Conservation (phyloP, 2,888 invertebrate species). For the Hanleya hanleyi region DNA sequence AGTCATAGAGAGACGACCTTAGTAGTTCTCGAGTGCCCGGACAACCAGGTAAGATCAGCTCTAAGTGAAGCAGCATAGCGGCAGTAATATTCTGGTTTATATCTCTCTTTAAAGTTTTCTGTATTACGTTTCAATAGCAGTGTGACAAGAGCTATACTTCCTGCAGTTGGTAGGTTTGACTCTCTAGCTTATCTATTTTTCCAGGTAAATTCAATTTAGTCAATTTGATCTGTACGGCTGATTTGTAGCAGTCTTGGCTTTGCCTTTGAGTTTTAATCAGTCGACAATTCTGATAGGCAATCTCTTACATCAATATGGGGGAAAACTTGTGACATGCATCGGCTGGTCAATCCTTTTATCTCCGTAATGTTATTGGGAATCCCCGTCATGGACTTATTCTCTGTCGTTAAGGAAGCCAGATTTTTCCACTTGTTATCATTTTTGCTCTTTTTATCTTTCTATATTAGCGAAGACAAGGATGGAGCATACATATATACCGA, state of each 20-base stretch:
- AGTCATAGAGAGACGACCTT: too few species aligned
- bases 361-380: neutral
- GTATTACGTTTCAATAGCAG: too few species aligned
- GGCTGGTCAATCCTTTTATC: neutral
- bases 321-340: neutral
- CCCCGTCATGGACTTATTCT: neutral
- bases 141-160: too few species aligned
- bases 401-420: neutral
- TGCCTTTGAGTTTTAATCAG: slow-evolving; percentile 2
- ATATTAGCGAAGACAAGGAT: too few species aligned
- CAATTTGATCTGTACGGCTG: neutral
- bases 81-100: neutral
- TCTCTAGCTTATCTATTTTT: neutral
- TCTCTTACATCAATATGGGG: neutral
- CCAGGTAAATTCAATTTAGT: slow-evolving; percentile 5
- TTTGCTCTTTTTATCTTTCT: too few species aligned
- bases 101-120: too few species aligned
- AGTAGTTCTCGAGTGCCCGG: neutral
- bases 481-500: slow-evolving; percentile 30
- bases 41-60: neutral
- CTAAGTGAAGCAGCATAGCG: neutral
- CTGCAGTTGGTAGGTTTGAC: neutral
- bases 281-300: slow-evolving; percentile 2
- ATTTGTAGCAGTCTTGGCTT: neutral
- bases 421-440: neutral